These are phyloP conservation scores for Danaus melanippus DNA, from an alignment of 1,140 invertebrate genomes.

Conservation along the genomic window DNA sequence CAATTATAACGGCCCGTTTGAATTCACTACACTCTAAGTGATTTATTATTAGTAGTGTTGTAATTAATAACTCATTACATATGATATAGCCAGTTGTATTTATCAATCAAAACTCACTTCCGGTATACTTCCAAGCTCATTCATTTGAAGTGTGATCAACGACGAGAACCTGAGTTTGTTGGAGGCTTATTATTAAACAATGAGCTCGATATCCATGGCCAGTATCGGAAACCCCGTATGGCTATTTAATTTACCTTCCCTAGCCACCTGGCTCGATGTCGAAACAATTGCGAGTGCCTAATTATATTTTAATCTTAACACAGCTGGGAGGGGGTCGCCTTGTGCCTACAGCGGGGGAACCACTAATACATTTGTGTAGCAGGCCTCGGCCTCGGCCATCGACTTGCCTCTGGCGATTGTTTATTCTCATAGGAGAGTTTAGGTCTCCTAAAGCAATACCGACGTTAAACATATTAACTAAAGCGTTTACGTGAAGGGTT, in stretches of 20 bases:
- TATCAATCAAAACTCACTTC: conserved; percentile 39
- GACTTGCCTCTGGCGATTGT: conserved; percentile 47
- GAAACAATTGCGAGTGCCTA: conserved; percentile 66
- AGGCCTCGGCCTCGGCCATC: conserved; percentile 41
- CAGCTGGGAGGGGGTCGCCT: conserved; percentile 14
- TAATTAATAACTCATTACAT: conserved; percentile 60
- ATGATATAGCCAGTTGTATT: conserved; percentile 30
- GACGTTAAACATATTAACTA: conserved; percentile 64
- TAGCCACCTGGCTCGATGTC: conserved; percentile 62
- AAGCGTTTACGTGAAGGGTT: conserved; percentile 64
- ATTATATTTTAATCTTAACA: conserved; percentile 70
- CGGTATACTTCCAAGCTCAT: conserved; percentile 40
- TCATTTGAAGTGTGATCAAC: conserved; percentile 39
- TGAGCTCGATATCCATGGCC: conserved; percentile 47
- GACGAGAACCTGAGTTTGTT: conserved; percentile 39
- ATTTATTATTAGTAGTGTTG: conserved; percentile 58
- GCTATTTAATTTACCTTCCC: conserved; percentile 65
- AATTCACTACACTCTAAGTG: conserved; percentile 66
- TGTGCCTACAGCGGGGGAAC: conserved; percentile 16
- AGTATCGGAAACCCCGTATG: conserved; percentile 62
- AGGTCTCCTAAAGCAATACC: conserved; percentile 66
- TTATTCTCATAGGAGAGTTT: conserved; percentile 70
- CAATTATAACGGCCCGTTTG: conserved; percentile 68
- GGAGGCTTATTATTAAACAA: conserved; percentile 53
- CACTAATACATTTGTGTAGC: conserved; percentile 64